Evolutionary conservation across 2,888 invertebrate genomes (phyloP).

Genomic region (Chesias legatella): DNA sequence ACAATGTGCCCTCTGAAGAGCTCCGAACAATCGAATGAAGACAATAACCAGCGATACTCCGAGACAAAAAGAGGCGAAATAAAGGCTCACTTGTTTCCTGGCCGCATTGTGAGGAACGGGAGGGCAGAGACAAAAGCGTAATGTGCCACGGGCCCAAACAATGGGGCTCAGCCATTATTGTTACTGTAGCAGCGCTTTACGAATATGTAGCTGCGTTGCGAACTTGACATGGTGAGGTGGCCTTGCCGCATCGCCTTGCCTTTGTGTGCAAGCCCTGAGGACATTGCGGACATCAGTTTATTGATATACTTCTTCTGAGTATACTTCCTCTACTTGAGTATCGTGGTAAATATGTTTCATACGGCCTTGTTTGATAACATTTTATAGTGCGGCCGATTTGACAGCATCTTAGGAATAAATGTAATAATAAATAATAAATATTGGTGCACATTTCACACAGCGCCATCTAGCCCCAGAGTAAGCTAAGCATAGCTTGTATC

Average conservation of each 20-base stretch:
- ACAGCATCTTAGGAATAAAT: too few species aligned
- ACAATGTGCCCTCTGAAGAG: conserved; percentile 80
- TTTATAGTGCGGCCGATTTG: too few species aligned
- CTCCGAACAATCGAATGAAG: conserved; percentile 82
- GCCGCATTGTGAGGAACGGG: conserved; percentile 80
- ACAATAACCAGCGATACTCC: conserved; percentile 82
- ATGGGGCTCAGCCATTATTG: conserved; percentile 78
- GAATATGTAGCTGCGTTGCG: conserved; percentile 69
- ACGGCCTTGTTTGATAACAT: too few species aligned
- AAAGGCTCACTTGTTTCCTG: conserved; percentile 82
- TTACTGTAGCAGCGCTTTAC: conserved; percentile 76
- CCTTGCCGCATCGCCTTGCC: conserved; percentile 34
- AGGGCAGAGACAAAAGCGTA: conserved; percentile 81
- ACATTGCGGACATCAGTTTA: too few species aligned
- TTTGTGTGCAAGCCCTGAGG: conserved; percentile 10
- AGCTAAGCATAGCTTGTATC: too few species aligned
- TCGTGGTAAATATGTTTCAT: too few species aligned
- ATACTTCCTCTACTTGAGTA: too few species aligned
- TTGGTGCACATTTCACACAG: too few species aligned
- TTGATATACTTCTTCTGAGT: too few species aligned
- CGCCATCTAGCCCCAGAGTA: too few species aligned
- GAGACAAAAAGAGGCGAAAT: conserved; percentile 82
- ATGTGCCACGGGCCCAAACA: conserved; percentile 81
- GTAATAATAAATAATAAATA: too few species aligned
- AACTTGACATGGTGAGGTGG: conserved; percentile 72